Evolutionary conservation across 2,797 vertebrate genomes (phyloP), one percentile per base, ranked within the genome.

Genomic region (Anabacerthia variegaticeps): DNA sequence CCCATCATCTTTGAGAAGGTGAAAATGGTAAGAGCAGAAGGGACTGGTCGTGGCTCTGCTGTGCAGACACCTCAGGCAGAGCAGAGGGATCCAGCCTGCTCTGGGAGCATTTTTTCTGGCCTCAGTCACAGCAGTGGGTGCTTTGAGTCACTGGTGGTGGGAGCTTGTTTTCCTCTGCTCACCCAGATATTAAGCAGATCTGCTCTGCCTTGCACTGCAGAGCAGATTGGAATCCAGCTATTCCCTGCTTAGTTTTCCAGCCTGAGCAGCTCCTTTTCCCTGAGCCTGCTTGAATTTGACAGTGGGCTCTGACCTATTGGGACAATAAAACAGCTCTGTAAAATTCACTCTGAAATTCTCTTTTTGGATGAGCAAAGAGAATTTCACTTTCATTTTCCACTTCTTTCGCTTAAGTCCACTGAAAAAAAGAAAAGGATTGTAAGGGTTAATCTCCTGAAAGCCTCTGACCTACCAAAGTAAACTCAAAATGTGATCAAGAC

Each of bases 1-100:
- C 98, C 98, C 54, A 97, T 99, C 79, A 98, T 99, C 93, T 99
- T 99, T 97, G 99, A 99, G 98, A 99, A 99, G 97, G 99, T 99
- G 97, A 99, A 99, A 97, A 98, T 99, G 99, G 99, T 99, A 97
- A 97, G 98, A 93, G 4, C 21, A 3, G 59, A 44, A 59, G 66
- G 21, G 19, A 41, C 14, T 12, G 55, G 61, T 5, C 8, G 0
- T 0, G 39, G 61, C 9, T 37, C 44, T 43, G 0, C 11, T 21
- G 5, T 37, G 59, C n/a, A 66, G 14, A 2, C 76, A 27, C 39
- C 44, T 71, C 52, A 20, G 62, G 88, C 55, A 62, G 62, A 48
- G 30, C 86, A 48, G 77, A 85, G 68, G 58, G 34, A 56, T 30
- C 41, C 88, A 68, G 88, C 55, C 87, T 17, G 52, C 51, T 32